These are phyloP conservation scores for Lepus europaeus DNA, from an alignment of 2,113 vertebrate species.

Conservation along the genomic window DNA sequence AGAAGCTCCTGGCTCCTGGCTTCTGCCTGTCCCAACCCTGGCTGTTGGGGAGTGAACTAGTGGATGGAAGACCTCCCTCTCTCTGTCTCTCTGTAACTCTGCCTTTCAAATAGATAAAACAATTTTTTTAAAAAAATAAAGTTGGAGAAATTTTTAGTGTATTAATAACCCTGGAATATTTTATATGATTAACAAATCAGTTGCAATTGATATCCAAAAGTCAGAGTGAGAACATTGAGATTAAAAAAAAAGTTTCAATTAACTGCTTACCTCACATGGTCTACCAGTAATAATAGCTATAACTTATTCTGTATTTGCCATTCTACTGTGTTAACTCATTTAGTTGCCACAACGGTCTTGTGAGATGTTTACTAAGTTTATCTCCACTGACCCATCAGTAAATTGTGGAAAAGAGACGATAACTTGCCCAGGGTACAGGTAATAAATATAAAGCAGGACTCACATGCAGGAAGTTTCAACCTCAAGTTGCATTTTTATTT, in stretches of 20 bases:
- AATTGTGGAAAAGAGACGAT: slow-evolving; percentile 11
- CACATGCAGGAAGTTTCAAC: not conserved
- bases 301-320: not conserved
- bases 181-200: not conserved
- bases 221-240: not conserved
- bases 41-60: no score
- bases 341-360: not conserved
- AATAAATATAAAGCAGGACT: not conserved
- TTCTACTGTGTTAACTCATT: not conserved
- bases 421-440: not conserved
- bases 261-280: not conserved
- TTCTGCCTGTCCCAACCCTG: no score
- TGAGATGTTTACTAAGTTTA: not conserved
- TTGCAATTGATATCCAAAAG: not conserved
- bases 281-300: not conserved
- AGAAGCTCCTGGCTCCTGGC: no score
- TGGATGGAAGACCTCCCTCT: no score
- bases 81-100: no score
- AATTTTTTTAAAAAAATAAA: no score
- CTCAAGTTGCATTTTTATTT: not conserved
- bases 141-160: not conserved
- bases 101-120: no score
- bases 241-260: not conserved
- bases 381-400: not conserved
- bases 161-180: not conserved